Base-by-base conservation (phyloP, 2,888 invertebrate species). In the Mythimna ferrago region DNA sequence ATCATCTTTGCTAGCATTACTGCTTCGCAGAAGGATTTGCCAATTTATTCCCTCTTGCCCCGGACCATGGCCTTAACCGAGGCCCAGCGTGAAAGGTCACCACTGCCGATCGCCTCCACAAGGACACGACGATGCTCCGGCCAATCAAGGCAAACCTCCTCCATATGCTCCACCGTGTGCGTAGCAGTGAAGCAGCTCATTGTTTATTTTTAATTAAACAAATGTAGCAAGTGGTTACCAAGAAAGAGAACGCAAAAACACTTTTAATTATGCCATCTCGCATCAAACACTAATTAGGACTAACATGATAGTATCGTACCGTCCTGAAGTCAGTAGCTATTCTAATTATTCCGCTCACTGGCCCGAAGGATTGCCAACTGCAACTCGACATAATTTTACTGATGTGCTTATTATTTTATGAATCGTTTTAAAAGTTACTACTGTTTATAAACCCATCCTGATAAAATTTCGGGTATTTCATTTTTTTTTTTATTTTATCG, bases 311-410 rank as follows among this genome's bases (percentile, higher is more conserved):
- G 26, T 65, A 16, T 53, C 53, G 35, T 21, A 53, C 7, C 54
- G 76, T 54, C 38, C 21, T 68, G 63, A 19, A 63, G 44, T 32
- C 11, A 38, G 51, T 16, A 48, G n/a, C 41, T 16, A 48, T n/a
- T 51, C 38, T 48, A 58, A 76, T 76, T 76, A 64, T 68, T 68
- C 16, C 54, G 58, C 63, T 38, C 58, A 48, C 32, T 11, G 16
- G 35, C 21, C 21, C n/a, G 51, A 4, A 44, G 14, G n/a, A 41
- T 19, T 54, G 53, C 9, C 1, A 26, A 48, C 53, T 63, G 44
- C 63, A 48, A 48, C 16, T 48, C 48, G 6, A 48, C 48, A 51
- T 53, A 53, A 53, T 53, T 53, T 9, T 7, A 9, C 51, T 53
- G 51, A 9, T 53, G 3, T n/a, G 9, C 7, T 53, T 53, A 53